These are phyloP conservation scores for Actinia tenebrosa DNA, from an alignment of 64 coral and sea anemone species.

Conservation along the genomic window DNA sequence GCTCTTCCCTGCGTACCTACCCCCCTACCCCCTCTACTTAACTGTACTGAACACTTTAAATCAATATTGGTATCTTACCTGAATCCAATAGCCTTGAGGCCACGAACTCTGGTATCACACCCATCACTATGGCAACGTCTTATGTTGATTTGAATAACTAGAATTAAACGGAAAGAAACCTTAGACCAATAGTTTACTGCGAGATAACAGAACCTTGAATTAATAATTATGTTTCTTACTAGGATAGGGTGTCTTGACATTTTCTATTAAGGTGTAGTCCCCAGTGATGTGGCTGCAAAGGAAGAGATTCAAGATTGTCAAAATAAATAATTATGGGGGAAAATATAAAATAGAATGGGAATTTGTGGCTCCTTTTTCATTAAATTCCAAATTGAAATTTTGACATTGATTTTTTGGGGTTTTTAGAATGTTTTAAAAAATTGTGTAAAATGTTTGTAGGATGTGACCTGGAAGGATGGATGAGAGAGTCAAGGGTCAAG, in stretches of 20 bases:
- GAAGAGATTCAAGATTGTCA: background rate
- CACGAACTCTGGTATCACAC: constrained; percentile 94
- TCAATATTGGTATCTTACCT: constrained; percentile 25
- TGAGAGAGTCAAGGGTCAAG: no score
- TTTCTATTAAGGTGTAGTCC: constrained; percentile 83
- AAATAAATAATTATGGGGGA: background rate
- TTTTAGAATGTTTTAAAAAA: no score
- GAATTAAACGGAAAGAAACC: background rate
- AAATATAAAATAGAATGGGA: no score
- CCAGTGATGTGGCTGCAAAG: constrained; percentile 74
- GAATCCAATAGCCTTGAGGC: constrained; percentile 95
- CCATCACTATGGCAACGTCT: constrained; percentile 99
- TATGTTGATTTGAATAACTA: constrained; percentile 95
- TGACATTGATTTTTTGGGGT: no score
- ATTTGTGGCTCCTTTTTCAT: no score
- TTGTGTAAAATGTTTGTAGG: no score
- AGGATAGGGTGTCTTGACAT: constrained; percentile 96
- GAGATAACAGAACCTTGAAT: background rate
- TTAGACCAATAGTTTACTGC: background rate
- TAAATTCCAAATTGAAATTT: no score
- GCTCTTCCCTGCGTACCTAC: no score
- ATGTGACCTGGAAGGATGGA: no score
- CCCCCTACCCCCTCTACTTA: no score
- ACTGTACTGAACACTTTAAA: background rate
- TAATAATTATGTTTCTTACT: constrained; percentile 45